Evolutionary conservation across 2,113 vertebrate species (phyloP).

Genomic region (Strigops habroptila): DNA sequence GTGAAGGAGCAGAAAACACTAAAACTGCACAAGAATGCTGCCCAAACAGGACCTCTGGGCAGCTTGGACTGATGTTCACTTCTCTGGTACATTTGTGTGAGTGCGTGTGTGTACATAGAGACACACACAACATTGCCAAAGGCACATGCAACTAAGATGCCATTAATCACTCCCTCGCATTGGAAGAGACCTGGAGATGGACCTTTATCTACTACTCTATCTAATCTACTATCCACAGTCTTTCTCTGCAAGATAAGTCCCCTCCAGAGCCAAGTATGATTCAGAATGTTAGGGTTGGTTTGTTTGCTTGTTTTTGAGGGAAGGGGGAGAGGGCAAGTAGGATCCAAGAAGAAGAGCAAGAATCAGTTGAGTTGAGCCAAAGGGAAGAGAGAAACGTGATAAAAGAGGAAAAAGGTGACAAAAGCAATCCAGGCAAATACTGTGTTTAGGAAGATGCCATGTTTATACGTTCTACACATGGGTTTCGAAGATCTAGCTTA

Average conservation of each 20-base stretch:
- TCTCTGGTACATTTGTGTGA: neutral
- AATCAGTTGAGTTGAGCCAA: neutral
- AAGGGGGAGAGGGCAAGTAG: neutral
- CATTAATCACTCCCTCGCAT: neutral
- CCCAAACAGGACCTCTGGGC: neutral
- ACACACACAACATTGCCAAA: neutral
- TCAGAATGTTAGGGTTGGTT: neutral
- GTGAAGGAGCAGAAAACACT: neutral
- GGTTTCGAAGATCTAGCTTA: neutral
- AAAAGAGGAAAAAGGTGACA: neutral
- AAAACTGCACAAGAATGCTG: neutral
- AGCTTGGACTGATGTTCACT: neutral
- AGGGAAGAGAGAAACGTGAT: neutral
- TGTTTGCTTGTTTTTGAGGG: neutral
- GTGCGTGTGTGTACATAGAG: neutral
- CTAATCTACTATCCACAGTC: neutral
- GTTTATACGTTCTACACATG: neutral
- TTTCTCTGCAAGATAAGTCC: neutral
- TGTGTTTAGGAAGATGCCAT: neutral
- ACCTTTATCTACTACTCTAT: neutral
- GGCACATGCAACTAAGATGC: neutral
- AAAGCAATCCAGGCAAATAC: neutral
- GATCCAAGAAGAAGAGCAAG: neutral
- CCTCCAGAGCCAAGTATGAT: neutral
- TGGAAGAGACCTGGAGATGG: neutral